These are phyloP conservation scores for Delia radicum DNA, from an alignment of 1,140 invertebrate genomes.

Conservation along the genomic window DNA sequence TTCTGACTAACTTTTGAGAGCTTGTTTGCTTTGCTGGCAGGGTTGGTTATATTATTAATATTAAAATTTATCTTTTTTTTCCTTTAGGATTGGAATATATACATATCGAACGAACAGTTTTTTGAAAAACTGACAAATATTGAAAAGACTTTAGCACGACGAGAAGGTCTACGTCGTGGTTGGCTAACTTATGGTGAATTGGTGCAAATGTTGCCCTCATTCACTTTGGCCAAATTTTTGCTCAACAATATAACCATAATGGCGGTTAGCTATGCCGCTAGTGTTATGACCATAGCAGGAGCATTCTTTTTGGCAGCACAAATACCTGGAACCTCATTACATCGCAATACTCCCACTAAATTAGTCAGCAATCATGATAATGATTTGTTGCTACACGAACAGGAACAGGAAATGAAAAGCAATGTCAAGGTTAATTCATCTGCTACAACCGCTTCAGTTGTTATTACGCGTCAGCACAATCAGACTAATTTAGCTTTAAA, in stretches of 20 bases:
- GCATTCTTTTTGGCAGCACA: conserved; percentile 67
- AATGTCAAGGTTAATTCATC: neutral
- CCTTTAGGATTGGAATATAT: conserved; percentile 80
- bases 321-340: conserved; percentile 58
- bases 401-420: neutral
- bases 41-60: neutral
- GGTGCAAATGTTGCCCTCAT: conserved; percentile 61
- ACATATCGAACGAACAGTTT: conserved; percentile 70
- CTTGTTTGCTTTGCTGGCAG: no score
- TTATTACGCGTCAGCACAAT: conserved; percentile 6
- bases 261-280: conserved; percentile 70
- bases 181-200: conserved; percentile 88
- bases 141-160: conserved; percentile 69
- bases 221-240: conserved; percentile 61
- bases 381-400: neutral
- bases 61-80: conserved; percentile 29
- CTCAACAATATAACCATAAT: conserved; percentile 66
- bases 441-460: neutral
- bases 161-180: conserved; percentile 71
- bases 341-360: conserved; percentile 31
- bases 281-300: conserved; percentile 69
- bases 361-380: neutral
- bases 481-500: conserved; percentile 36
- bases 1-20: no score
- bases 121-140: conserved; percentile 68